Conservation (phyloP, 2,797 vertebrate species). For the Myotis planiceps region DNA sequence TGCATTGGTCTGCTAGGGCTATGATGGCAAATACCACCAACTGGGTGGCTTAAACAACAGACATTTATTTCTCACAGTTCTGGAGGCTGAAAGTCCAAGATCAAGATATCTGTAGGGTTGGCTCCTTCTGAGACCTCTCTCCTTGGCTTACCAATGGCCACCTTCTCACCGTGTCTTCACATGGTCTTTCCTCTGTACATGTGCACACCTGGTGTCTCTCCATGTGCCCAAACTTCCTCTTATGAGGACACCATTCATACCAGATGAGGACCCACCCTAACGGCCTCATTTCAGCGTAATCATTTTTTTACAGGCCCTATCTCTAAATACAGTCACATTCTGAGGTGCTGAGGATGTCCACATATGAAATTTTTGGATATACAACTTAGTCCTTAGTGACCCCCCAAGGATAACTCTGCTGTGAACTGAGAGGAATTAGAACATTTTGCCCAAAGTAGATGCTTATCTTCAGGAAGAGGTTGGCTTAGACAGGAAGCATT, state of each 20-base stretch:
- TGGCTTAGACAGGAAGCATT: background rate
- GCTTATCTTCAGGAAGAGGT: background rate
- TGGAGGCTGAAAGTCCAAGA: background rate
- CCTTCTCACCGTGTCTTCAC: background rate
- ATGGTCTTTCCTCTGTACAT: background rate
- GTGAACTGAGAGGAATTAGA: background rate
- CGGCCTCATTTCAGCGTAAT: background rate
- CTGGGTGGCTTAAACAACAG: background rate
- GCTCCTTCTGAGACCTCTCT: background rate
- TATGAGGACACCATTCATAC: background rate
- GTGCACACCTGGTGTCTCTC: rapidly evolving
- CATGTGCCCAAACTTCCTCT: background rate
- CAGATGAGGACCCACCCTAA: background rate
- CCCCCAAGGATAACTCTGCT: background rate
- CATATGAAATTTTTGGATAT: background rate
- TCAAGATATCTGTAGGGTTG: background rate
- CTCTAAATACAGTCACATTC: background rate
- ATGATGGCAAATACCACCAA: background rate
- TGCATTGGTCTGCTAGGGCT: background rate
- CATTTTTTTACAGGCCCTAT: background rate
- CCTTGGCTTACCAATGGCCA: background rate
- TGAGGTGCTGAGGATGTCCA: background rate
- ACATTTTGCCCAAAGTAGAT: background rate
- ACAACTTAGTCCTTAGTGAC: background rate
- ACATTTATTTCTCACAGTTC: background rate